phyloP scores from a whole-genome alignment of 2,797 vertebrate species.

The Microctenopoma stevenorrisi region DNA sequence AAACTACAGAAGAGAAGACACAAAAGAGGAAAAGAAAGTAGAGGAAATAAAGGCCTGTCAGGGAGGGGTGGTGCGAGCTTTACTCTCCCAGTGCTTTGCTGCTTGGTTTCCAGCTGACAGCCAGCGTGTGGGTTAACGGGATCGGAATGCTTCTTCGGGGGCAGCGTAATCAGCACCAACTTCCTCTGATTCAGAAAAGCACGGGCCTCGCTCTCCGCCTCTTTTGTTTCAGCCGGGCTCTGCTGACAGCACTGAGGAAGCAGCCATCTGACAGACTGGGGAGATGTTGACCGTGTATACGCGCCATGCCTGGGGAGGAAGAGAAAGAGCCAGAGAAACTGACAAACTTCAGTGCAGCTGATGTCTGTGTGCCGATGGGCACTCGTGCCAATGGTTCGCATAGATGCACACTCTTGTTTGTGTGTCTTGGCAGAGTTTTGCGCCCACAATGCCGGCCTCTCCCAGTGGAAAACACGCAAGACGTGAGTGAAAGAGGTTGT shows the following conservation, averaged over 20 bases:
- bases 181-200: slow-evolving; percentile 82
- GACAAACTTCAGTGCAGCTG: slow-evolving; percentile 43
- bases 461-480: slow-evolving; percentile 49
- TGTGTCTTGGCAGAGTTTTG: slow-evolving; percentile 52
- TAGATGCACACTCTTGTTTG: slow-evolving; percentile 58
- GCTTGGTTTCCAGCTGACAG: slow-evolving; percentile 65
- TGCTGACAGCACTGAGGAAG: slow-evolving; percentile 79
- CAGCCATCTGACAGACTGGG: slow-evolving; percentile 66
- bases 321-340: slow-evolving; percentile 38
- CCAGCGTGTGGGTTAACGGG: slow-evolving; percentile 64
- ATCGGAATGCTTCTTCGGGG: slow-evolving; percentile 80
- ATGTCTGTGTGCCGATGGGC: slow-evolving; percentile 53
- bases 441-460: slow-evolving; percentile 45
- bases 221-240: slow-evolving; percentile 77
- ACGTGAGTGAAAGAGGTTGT: slow-evolving; percentile 39
- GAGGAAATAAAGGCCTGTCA: slow-evolving; percentile 4
- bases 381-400: slow-evolving; percentile 49
- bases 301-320: slow-evolving; percentile 54
- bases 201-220: slow-evolving; percentile 64
- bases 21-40: not conserved
- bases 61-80: slow-evolving; percentile 57
- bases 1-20: not conserved
- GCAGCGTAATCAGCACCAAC: slow-evolving; percentile 81
- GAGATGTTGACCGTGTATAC: slow-evolving; percentile 72
- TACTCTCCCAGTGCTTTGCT: slow-evolving; percentile 38